Base-by-base conservation (phyloP, 2,888 invertebrate species). In the Amphimallon solstitiale region DNA sequence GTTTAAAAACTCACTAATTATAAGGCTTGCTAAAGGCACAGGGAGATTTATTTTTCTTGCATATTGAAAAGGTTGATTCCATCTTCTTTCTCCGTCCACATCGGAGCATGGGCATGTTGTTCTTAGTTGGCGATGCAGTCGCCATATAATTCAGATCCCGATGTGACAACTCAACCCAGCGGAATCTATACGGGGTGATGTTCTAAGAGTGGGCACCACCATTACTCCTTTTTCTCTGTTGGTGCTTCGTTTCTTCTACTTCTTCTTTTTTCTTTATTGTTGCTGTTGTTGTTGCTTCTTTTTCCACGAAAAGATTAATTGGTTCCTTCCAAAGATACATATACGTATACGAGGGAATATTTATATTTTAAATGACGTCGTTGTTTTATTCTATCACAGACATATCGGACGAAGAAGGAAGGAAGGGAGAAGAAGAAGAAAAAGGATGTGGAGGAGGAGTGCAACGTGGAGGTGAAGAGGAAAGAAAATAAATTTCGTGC, bases 1-100 rank as follows among this genome's bases (percentile, higher is more conserved):
- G 81, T 81, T 81, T 80, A 81, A 81, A 81, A 81, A 80, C 78
- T 78, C 81, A 80, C 81, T 82, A 82, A 82, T 82, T 82, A 80
- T 80, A 81, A 78, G 77, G 77, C 77, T 75, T 52, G 78, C 77
- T 77, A 46, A 75, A 74, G 75, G 74, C 73, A 73, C 72, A 73
- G 71, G 73, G 78, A 81, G 81, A 82, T 82, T 82, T 81, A 82
- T 81, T 81, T 81, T 81, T 81, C 81, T 81, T 81, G 82, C 80
- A 81, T 82, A 82, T 81, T 81, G 81, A 81, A 80, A 81, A 59
- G 56, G 56, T 14, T 10, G 12, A 21, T 23, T 29, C 43, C 15
- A n/a, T 29, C 10, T 49, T 29, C 34, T 51, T 15, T 48, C 48
- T 48, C 21, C 34, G 34, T 15, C 23, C 48, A 23, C 21, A 4